These are phyloP conservation scores for Enteromius viviparus DNA, from an alignment of 2,797 vertebrate species.

Conservation along the genomic window DNA sequence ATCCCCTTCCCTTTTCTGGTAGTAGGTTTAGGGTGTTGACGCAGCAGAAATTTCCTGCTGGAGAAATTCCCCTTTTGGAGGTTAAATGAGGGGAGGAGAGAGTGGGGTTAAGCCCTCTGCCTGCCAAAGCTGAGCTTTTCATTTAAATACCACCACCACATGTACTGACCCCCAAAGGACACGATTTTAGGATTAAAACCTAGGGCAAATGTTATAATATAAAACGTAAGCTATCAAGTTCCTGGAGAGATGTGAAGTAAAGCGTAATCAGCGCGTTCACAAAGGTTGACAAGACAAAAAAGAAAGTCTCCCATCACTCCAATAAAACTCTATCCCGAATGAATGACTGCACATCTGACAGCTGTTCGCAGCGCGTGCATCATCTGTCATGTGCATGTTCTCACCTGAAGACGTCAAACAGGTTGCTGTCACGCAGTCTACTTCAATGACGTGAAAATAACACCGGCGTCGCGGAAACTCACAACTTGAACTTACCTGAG, in stretches of 20 bases:
- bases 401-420: constrained; percentile 68
- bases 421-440: constrained; percentile 48
- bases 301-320: constrained; percentile 27
- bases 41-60: constrained; percentile 92
- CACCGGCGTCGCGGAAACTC: constrained; percentile 54
- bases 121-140: constrained; percentile 66
- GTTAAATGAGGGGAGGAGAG: constrained; percentile 76
- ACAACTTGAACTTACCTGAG: constrained; percentile 66
- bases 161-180: neutral
- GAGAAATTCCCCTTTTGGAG: constrained; percentile 89
- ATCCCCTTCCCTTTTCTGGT: constrained; percentile 66
- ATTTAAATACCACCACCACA: constrained; percentile 66
- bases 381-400: constrained; percentile 43
- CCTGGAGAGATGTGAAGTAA: neutral
- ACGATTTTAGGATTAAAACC: neutral
- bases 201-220: neutral
- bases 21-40: constrained; percentile 87
- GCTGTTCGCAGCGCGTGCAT: constrained; percentile 44
- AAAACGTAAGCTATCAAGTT: neutral
- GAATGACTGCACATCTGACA: constrained; percentile 47
- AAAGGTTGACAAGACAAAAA: constrained; percentile 6
- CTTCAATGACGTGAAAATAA: constrained; percentile 53
- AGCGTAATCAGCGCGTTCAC: neutral
- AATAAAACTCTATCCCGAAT: constrained; percentile 30
- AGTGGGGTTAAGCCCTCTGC: constrained; percentile 75